These are phyloP conservation scores for Laticauda laticaudata DNA, from an alignment of 2,113 vertebrate species.

Conservation along the genomic window DNA sequence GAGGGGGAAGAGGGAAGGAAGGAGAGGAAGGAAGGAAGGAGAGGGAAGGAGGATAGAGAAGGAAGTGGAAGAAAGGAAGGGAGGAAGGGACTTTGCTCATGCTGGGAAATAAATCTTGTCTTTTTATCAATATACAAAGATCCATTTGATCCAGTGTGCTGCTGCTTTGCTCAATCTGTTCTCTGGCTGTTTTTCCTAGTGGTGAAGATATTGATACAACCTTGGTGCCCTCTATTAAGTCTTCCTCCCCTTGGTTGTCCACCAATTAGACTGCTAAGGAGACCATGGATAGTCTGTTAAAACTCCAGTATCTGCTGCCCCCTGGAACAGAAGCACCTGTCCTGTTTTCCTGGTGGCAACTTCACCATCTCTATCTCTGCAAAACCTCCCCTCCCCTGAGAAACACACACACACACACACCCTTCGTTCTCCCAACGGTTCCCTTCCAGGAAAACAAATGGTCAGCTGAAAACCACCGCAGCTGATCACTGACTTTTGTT, in stretches of 20 bases:
- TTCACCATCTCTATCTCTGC: not conserved
- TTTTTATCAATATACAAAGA: not conserved
- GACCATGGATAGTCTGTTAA: not conserved
- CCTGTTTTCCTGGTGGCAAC: not conserved
- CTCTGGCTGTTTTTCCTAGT: not conserved
- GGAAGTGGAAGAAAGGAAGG: too few species aligned
- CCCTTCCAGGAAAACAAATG: not conserved
- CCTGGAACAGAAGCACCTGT: not conserved
- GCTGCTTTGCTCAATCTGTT: not conserved
- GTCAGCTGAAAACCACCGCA: not conserved
- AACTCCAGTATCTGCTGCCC: not conserved
- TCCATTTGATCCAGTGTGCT: not conserved
- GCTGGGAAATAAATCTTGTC: not conserved
- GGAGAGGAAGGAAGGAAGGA: too few species aligned
- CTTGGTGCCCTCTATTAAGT: not conserved
- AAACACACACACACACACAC: too few species aligned
- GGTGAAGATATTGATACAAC: not conserved
- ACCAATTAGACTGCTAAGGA: not conserved
- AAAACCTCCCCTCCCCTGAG: not conserved
- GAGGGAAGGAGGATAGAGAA: too few species aligned
- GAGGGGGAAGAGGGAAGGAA: accelerated
- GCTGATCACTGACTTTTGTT: not conserved
- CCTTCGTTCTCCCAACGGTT: not conserved
- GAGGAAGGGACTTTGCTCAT: not conserved
- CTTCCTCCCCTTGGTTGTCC: too few species aligned